Base-by-base conservation (phyloP, 2,113 vertebrate species). In the Calypte anna region DNA sequence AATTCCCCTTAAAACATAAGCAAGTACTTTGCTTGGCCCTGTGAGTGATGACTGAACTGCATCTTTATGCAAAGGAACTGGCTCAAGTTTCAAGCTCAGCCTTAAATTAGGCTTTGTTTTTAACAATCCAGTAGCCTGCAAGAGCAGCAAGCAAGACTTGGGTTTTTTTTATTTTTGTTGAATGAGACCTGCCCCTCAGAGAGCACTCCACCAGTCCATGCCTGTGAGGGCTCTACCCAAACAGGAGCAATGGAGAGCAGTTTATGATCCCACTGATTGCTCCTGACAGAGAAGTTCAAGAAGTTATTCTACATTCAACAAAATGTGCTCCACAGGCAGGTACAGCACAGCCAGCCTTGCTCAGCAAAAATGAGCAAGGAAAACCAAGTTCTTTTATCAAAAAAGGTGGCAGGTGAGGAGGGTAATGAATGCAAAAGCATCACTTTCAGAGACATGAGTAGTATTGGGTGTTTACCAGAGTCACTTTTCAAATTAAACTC, bases 401-500 rank as follows among this genome's bases (percentile, higher is more conserved):
- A 69, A 86, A 43, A 50, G n/a, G 73, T 63, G 40, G 48, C 38
- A 69, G 33, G 25, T 55, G 14, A 70, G 28, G 38, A 74, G 19
- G 50, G 51, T 61, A 57, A 70, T 40, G 64, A 89, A 79, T 79
- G 27, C 44, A 91, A 86, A 79, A 78, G 17, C 54, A 82, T 70
- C 72, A 48, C 44, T 83, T 76, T 53, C 58, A 79, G 80, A 86
- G 61, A 40, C 63, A 55, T 30, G 38, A 74, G n/a, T 70, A 67
- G 63, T 28, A 53, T 1, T 88, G 77, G 30, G 55, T 93, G 79
- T 83, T 57, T 36, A 86, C 62, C 73, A 72, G 69, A 94, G 58
- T 85, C 69, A 62, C 88, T 94, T 89, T 61, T 82, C 57, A 82
- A 94, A 93, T 93, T 89, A 64, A 94, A 75, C 30, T 72, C 2